These are phyloP conservation scores for Thymelicus sylvestris DNA, from an alignment of 2,888 invertebrate genomes.

Conservation along the genomic window DNA sequence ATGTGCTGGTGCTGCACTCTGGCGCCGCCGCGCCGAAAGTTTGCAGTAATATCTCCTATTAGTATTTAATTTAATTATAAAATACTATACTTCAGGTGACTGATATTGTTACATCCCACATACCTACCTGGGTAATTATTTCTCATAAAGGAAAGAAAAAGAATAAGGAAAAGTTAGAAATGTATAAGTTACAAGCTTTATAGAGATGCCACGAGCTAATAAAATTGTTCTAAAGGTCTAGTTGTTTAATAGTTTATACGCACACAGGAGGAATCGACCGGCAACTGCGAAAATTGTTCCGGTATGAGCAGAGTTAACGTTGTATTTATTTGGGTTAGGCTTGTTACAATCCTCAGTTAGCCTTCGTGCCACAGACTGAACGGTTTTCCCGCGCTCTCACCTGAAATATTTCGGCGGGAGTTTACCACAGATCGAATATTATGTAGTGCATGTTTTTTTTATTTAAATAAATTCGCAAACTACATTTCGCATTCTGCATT, in stretches of 20 bases:
- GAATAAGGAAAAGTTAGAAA: not conserved
- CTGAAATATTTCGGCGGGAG: conserved; percentile 59
- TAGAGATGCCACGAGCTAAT: not conserved
- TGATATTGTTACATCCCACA: too few species aligned
- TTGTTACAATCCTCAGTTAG: conserved; percentile 56
- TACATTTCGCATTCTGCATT: conserved; percentile 41
- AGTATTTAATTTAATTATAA: too few species aligned
- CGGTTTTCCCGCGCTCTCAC: conserved; percentile 58
- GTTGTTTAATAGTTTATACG: conserved; percentile 15
- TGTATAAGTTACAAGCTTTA: not conserved
- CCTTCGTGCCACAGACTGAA: conserved; percentile 52
- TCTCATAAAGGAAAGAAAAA: not conserved
- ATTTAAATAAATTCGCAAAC: conserved; percentile 13
- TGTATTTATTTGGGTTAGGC: conserved; percentile 61
- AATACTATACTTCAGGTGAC: too few species aligned
- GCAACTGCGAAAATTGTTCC: conserved; percentile 46
- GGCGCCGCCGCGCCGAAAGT: too few species aligned
- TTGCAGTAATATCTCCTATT: too few species aligned
- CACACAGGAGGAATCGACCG: conserved; percentile 29
- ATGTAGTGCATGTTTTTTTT: conserved; percentile 38
- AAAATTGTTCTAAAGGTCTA: conserved; percentile 17
- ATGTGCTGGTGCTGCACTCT: too few species aligned
- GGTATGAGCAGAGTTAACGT: conserved; percentile 44
- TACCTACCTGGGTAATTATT: not conserved
- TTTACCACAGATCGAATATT: conserved; percentile 38